Conservation (phyloP, 1,140 invertebrate species). For the Phenacoccus solenopsis region DNA sequence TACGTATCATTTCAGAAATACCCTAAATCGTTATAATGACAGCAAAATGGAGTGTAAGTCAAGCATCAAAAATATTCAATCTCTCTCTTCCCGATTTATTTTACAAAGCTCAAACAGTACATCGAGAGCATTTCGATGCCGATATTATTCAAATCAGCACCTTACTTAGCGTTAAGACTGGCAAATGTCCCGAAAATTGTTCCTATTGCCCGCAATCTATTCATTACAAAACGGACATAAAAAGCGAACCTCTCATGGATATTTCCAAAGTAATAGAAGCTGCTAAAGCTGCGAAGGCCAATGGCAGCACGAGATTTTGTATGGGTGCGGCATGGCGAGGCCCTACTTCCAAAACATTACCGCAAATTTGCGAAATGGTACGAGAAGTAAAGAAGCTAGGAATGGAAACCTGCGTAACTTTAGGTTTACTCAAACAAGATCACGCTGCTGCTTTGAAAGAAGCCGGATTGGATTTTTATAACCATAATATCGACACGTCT, state of each 20-base stretch:
- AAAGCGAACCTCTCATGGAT: slow-evolving; percentile 23
- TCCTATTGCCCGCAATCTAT: slow-evolving; percentile 25
- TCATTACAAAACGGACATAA: slow-evolving; percentile 24
- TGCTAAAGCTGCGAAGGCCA: slow-evolving; percentile 22
- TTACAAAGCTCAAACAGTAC: slow-evolving; percentile 22
- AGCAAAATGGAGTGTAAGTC: slow-evolving; percentile 19
- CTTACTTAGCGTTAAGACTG: slow-evolving; percentile 26
- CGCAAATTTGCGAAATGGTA: slow-evolving; percentile 22
- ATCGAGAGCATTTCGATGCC: slow-evolving; percentile 24
- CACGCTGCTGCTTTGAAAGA: slow-evolving; percentile 25
- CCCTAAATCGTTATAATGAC: slow-evolving; percentile 4
- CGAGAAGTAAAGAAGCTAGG: slow-evolving; percentile 24
- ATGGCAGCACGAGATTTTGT: slow-evolving; percentile 25
- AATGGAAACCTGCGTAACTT: slow-evolving; percentile 26
- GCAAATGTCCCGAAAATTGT: slow-evolving; percentile 26
- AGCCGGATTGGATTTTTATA: slow-evolving; percentile 26
- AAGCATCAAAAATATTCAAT: slow-evolving; percentile 19
- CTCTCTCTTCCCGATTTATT: slow-evolving; percentile 25
- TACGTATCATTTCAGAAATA: not conserved
- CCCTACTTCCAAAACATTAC: slow-evolving; percentile 20
- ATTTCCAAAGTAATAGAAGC: slow-evolving; percentile 21
- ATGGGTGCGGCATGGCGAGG: slow-evolving; percentile 28
- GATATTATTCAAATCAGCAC: slow-evolving; percentile 24
- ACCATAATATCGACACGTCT: slow-evolving; percentile 27
- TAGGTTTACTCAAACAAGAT: slow-evolving; percentile 22